These are phyloP conservation scores for Python bivittatus DNA, from an alignment of 2,113 vertebrate genomes.

Conservation along the genomic window DNA sequence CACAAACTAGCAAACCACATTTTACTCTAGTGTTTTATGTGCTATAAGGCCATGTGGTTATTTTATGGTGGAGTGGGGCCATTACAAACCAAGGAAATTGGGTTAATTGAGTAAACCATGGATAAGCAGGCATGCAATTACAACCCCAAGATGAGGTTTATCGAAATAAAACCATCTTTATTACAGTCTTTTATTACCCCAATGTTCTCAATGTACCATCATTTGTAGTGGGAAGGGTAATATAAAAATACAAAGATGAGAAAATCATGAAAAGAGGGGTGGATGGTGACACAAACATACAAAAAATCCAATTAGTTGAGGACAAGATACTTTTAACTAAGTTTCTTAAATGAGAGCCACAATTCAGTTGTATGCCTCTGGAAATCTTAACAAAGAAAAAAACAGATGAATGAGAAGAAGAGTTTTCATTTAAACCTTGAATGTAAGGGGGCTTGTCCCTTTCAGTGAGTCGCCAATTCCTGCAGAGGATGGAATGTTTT, in stretches of 20 bases:
- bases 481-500: slow-evolving; percentile 69
- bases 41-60: not conserved
- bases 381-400: slow-evolving; percentile 68
- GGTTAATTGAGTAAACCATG: not conserved
- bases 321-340: slow-evolving; percentile 33
- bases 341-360: slow-evolving; percentile 28
- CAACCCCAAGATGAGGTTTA: not conserved
- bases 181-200: not conserved
- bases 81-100: not conserved
- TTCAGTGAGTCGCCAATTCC: slow-evolving; percentile 78
- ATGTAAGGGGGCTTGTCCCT: slow-evolving; percentile 66
- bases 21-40: not conserved
- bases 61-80: not conserved
- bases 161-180: not conserved
- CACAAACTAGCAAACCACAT: not conserved
- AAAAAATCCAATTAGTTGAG: slow-evolving; percentile 43
- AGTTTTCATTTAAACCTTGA: slow-evolving; percentile 72
- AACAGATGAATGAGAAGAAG: slow-evolving; percentile 57
- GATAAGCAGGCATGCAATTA: not conserved
- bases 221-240: not conserved
- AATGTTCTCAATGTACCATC: not conserved
- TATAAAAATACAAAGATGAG: slow-evolving; percentile 52
- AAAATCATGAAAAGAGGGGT: slow-evolving; percentile 54
- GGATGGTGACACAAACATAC: slow-evolving; percentile 5
- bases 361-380: slow-evolving; percentile 53